Evolutionary conservation across 2,888 invertebrate genomes (phyloP).

Genomic region (Tolmerus cingulatus): DNA sequence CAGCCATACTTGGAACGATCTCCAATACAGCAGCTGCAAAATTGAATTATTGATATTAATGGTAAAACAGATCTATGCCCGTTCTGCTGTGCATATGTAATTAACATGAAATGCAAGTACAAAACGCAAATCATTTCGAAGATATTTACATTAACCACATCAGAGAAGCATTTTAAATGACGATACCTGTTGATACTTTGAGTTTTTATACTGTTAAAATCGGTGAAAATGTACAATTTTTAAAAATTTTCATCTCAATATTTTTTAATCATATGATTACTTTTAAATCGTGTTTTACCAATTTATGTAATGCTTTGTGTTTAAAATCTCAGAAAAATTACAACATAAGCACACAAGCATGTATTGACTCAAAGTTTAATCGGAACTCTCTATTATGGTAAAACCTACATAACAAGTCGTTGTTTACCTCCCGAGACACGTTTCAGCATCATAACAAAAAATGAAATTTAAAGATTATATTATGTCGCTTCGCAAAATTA

Average conservation of each 20-base stretch:
- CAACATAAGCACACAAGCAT: background rate
- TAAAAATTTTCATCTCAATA: too few relatives aligned
- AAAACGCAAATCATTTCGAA: too few relatives aligned
- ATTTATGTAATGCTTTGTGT: too few relatives aligned
- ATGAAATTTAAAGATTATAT: background rate
- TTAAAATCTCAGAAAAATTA: background rate
- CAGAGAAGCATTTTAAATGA: too few relatives aligned
- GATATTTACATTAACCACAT: too few relatives aligned
- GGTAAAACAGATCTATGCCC: background rate
- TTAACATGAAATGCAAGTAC: too few relatives aligned
- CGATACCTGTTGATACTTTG: too few relatives aligned
- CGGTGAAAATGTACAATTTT: too few relatives aligned
- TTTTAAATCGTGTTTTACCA: too few relatives aligned
- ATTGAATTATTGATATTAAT: background rate
- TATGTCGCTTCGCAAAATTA: background rate
- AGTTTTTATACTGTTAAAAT: too few relatives aligned
- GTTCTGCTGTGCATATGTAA: too few relatives aligned
- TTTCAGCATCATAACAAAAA: background rate
- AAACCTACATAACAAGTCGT: background rate
- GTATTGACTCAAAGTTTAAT: background rate
- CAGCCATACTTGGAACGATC: background rate
- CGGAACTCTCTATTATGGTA: background rate
- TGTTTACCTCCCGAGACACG: background rate
- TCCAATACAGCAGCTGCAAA: background rate
- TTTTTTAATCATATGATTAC: background rate